Conservation (phyloP, 2,797 vertebrate species). For the Coranthus polyacanthus region DNA sequence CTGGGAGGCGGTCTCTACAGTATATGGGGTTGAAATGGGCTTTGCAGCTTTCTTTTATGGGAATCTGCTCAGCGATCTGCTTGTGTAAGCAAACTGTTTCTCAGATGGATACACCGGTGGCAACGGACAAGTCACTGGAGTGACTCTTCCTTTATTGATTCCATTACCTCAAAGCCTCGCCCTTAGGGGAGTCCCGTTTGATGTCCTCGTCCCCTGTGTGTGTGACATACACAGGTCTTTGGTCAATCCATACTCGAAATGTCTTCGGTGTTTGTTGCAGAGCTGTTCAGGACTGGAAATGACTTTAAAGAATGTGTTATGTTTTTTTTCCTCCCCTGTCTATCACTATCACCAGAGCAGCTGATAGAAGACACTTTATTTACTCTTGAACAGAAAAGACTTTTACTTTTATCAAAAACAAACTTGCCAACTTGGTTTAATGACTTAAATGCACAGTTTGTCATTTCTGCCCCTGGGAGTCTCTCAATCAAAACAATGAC, state of each 20-base stretch:
- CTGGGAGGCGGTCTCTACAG: slow-evolving; percentile 16
- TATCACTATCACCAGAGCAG: neutral
- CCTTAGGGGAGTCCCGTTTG: slow-evolving; percentile 40
- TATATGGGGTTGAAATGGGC: slow-evolving; percentile 10
- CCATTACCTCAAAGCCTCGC: slow-evolving; percentile 61
- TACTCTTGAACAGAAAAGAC: too few relatives aligned
- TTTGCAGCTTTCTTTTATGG: slow-evolving; percentile 55
- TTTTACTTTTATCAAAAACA: too few relatives aligned
- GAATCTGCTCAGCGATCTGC: slow-evolving; percentile 56
- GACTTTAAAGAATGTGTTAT: slow-evolving; percentile 21
- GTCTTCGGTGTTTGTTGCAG: neutral
- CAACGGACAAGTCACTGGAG: slow-evolving; percentile 53
- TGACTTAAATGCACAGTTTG: too few relatives aligned
- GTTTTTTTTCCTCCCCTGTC: neutral
- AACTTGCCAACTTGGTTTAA: too few relatives aligned
- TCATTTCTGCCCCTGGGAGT: too few relatives aligned
- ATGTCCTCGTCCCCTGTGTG: slow-evolving; percentile 49
- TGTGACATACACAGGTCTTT: slow-evolving; percentile 7
- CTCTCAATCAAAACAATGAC: too few relatives aligned
- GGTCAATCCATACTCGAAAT: slow-evolving; percentile 13
- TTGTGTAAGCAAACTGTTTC: slow-evolving; percentile 72
- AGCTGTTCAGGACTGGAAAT: slow-evolving; percentile 18
- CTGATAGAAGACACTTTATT: too few relatives aligned
- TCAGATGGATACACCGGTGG: slow-evolving; percentile 62
- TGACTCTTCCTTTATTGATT: slow-evolving; percentile 73